Base-by-base conservation (phyloP, 2,888 invertebrate species). In the Oligia strigilis region DNA sequence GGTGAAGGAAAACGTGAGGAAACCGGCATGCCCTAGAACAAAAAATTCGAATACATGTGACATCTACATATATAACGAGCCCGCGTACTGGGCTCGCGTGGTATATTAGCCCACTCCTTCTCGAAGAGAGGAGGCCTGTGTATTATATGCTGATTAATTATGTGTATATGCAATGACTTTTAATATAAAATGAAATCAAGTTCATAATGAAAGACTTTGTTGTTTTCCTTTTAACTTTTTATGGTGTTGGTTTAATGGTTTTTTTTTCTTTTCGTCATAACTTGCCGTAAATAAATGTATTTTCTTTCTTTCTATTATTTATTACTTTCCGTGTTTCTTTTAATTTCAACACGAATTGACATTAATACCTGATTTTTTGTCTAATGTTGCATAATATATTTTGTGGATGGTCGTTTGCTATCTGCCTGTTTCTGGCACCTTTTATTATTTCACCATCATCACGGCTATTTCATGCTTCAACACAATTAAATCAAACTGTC, bases 401-500 rank as follows among this genome's bases (percentile, higher is more conserved):
- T 23, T 40, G 11, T 23, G 40, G 19, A 40, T 65, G 11, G 9
- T 55, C 19, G 4, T 14, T 62, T 43, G 0, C 1, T 19, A 46
- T 72, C 2, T 62, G 29, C 19, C 4, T 0, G 29, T 17, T 9
- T 29, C 13, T 46, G 23, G 4, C 46, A 5, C 5, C 6, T 52
- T 29, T 29, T 64, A 64, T 29, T 3, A 52, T 36, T 36, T 64
- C 3, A 0, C 40, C 17, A 23, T 43, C 62, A 55, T 55, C 4
- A 17, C 4, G 43, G 6, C 23, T 49, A 66, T 49, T 40, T 36
- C 36, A 19, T 46, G 23, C n/a, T 11, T 67, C 29, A 40, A 19
- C 6, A 11, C 52, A 52, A 73, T 40, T 23, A 55, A 81, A 66
- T 64, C 17, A 67, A 82, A 82, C 64, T 43, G 60, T 4, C 60